These are phyloP conservation scores for Chelidonichthys spinosus DNA, from an alignment of 2,797 vertebrate species.

Conservation along the genomic window DNA sequence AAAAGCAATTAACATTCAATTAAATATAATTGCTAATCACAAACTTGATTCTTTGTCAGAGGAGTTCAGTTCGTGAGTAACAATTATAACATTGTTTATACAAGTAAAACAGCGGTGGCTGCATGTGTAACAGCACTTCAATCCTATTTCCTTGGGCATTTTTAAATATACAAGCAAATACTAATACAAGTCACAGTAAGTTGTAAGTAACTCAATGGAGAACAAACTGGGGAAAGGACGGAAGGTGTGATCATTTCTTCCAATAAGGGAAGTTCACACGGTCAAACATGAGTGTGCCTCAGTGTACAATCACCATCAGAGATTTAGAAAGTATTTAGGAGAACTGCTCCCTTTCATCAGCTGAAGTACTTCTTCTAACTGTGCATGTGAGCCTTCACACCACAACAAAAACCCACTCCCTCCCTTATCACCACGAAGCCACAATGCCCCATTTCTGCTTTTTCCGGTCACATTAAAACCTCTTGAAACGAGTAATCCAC, in stretches of 20 bases:
- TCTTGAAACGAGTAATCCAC: slow-evolving; percentile 59
- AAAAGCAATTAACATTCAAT: slow-evolving; percentile 45
- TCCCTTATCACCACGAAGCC: slow-evolving; percentile 38
- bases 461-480: slow-evolving; percentile 57
- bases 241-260: background rate
- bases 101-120: slow-evolving; percentile 16
- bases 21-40: slow-evolving; percentile 35
- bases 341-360: slow-evolving; percentile 35
- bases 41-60: slow-evolving; percentile 18
- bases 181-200: background rate
- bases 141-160: background rate
- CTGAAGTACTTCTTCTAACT: slow-evolving; percentile 52
- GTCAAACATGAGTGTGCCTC: background rate
- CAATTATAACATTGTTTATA: slow-evolving; percentile 28
- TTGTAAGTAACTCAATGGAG: background rate
- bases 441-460: slow-evolving; percentile 45
- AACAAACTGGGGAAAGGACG: background rate
- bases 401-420: slow-evolving; percentile 17
- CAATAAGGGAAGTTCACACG: slow-evolving; percentile 5
- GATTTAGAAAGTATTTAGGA: slow-evolving; percentile 38
- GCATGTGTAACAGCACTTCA: background rate
- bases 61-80: slow-evolving; percentile 10
- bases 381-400: slow-evolving; percentile 21
- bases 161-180: slow-evolving; percentile 24
- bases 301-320: slow-evolving; percentile 1